Evolutionary conservation across 2,113 vertebrate genomes (phyloP).

Genomic region (Oophaga pumilio): DNA sequence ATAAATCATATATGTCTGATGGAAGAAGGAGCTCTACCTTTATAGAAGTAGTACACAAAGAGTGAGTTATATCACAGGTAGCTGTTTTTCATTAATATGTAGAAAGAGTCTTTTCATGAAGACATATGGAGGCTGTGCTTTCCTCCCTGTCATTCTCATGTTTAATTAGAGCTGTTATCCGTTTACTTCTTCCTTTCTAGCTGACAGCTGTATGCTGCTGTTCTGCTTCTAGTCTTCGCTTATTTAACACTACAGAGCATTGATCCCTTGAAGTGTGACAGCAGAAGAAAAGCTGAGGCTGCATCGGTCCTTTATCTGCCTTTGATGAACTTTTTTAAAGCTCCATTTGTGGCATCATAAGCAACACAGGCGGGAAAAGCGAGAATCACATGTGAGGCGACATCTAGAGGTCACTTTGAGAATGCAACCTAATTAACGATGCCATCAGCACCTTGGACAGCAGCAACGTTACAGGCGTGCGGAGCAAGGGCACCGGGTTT

Average conservation of each 20-base stretch:
- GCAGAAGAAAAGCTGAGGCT: slow-evolving; percentile 15
- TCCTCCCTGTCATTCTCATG: slow-evolving; percentile 11
- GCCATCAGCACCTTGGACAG: slow-evolving; percentile 28
- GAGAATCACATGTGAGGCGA: slow-evolving; percentile 63
- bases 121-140: slow-evolving; percentile 15
- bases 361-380: not conserved
- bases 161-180: slow-evolving; percentile 35
- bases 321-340: slow-evolving; percentile 51
- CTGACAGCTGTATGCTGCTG: slow-evolving; percentile 22
- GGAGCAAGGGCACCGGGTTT: not conserved
- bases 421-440: not conserved
- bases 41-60: not conserved
- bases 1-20: not conserved
- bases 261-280: slow-evolving; percentile 38
- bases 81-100: slow-evolving; percentile 2
- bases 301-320: slow-evolving; percentile 25
- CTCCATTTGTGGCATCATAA: not conserved
- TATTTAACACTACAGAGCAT: slow-evolving; percentile 28
- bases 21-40: not conserved
- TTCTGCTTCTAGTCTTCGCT: not conserved
- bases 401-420: slow-evolving; percentile 67
- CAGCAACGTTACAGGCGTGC: not conserved
- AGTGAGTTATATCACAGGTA: not conserved
- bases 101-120: slow-evolving; percentile 10
- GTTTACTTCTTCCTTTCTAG: not conserved